Evolutionary conservation across 2,797 vertebrate species (phyloP).

Genomic region (Halcyon chelicuti): DNA sequence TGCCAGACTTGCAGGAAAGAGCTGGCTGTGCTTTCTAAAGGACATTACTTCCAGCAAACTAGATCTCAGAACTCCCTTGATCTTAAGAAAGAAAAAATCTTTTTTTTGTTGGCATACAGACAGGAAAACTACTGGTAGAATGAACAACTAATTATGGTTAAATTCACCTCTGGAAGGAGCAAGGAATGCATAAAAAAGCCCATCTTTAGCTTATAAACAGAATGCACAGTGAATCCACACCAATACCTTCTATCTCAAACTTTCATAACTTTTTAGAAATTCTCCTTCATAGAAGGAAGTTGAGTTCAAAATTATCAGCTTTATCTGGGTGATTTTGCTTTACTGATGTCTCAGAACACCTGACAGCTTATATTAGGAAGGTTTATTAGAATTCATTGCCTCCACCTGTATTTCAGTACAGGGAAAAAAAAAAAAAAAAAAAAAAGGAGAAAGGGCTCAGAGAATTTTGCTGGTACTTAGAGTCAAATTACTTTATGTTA

Average conservation of each 20-base stretch:
- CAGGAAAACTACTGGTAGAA: neutral
- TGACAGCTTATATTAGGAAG: neutral
- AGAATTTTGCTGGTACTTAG: neutral
- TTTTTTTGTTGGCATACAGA: neutral
- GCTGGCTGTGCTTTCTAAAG: neutral
- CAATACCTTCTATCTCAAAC: neutral
- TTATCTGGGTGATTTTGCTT: neutral
- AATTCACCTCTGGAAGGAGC: neutral
- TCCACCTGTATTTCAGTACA: neutral
- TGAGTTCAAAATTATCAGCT: neutral
- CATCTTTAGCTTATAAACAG: neutral
- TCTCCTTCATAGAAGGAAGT: neutral
- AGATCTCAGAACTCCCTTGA: slow-evolving; percentile 14
- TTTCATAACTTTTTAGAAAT: neutral
- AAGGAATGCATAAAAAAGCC: neutral
- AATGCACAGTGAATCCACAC: neutral
- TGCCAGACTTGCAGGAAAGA: neutral
- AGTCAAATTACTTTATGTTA: neutral
- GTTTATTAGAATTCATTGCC: neutral
- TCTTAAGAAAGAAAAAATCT: neutral
- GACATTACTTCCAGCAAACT: slow-evolving; percentile 38
- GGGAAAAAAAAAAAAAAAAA: neutral
- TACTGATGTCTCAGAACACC: neutral
- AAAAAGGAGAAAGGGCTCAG: neutral
- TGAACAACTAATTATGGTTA: neutral